phyloP scores from a whole-genome alignment of 2,888 invertebrate species.

The Drosophila pseudotakahashii region DNA sequence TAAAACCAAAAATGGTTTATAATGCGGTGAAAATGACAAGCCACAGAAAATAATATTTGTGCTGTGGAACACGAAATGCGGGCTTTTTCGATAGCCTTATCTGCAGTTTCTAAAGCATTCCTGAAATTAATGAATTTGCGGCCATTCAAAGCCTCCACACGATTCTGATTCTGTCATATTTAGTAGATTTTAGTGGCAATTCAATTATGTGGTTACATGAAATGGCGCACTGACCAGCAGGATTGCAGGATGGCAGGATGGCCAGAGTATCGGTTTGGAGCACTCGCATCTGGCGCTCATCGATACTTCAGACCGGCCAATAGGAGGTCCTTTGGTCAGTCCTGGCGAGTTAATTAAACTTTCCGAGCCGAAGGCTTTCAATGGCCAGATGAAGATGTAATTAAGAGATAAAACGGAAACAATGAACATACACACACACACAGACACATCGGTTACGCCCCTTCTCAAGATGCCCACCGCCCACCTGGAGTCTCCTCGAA shows the following conservation, averaged over 20 bases:
- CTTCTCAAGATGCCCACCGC: conserved; percentile 13
- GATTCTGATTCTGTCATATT: conserved; percentile 24
- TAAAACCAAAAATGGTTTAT: not conserved
- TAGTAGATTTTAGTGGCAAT: conserved; percentile 57
- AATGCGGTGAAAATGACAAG: not conserved
- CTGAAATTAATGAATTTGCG: conserved; percentile 20
- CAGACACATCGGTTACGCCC: conserved; percentile 16
- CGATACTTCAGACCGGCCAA: conserved; percentile 27
- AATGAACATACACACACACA: conserved; percentile 47
- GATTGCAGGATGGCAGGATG: conserved; percentile 17
- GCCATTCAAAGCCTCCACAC: conserved; percentile 8
- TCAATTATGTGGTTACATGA: conserved; percentile 65
- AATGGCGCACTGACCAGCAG: conserved; percentile 22
- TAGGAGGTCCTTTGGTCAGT: not conserved
- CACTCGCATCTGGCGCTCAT: conserved; percentile 16
- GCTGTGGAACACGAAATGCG: not conserved
- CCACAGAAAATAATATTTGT: not conserved
- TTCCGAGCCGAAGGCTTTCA: conserved; percentile 52
- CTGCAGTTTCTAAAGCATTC: not conserved
- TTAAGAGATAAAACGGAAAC: conserved; percentile 73
- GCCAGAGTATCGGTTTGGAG: conserved; percentile 6
- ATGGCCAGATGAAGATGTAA: conserved; percentile 70
- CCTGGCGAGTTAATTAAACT: conserved; percentile 72
- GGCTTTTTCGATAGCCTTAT: conserved; percentile 5
- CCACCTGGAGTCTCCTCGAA: conserved; percentile 12